Base-by-base conservation (phyloP, 37 sponge, comb jelly and placozoan species). In the Chondrosia reniformis region DNA sequence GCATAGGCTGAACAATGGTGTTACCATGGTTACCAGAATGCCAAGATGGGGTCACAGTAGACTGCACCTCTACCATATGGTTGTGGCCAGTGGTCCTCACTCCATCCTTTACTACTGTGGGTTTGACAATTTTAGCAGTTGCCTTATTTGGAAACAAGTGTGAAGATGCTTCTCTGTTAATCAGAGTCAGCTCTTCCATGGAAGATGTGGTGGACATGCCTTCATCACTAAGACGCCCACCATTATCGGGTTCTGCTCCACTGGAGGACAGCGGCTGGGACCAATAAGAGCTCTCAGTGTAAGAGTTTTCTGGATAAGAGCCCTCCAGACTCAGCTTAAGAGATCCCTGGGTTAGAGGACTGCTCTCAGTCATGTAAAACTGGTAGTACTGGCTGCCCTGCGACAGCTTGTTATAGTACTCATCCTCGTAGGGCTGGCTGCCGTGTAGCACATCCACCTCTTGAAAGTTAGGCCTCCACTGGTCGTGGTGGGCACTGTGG, bases 171-270 rank as follows among this genome's bases (percentile, higher is more conserved):
- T 55, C 77, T 2, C 46, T 59, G 55, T 82, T 78, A 63, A 87
- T 78, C 33, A 39, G 15, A 7, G 82, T 37, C n/a, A 87, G 79
- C 44, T 87, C 87, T 34, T 87, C 87, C 59, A 64, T 79, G 40
- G 82, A 81, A 15, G 87, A 87, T 4, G 45, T 56, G 2, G 21
- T 56, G 3, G 62, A 66, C 2, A 69, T 41, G 0, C 59, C 61
- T 24, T 45, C 77, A 77, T 77, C 77, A 56, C 59, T 57, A 57
- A 56, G 43, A 25, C 33, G 58, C 33, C 77, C 77, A 77, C 55
- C 37, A 45, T 59, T 25, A 30, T 59, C 61, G 6, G n/a, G 61
- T 7, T 30, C 7, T 41, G n/a, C 42, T 19, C 43, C 43, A 13
- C 28, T 25, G 43, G 40, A 43, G 72, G 31, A 24, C 22, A 2